Conservation (phyloP, 2,113 vertebrate genomes). For the Sisor rabdophorus region DNA sequence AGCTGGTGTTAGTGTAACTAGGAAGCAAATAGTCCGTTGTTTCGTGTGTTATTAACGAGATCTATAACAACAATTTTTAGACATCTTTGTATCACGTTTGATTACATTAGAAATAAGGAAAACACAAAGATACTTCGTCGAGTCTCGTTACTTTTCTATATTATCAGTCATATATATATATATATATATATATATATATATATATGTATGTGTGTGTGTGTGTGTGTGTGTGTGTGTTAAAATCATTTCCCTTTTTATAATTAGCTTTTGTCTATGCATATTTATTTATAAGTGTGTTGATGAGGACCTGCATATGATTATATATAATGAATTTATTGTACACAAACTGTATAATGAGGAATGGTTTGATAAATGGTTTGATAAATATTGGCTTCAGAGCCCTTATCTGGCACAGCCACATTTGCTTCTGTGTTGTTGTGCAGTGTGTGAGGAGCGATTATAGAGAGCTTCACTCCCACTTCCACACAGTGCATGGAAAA, state of each 20-base stretch:
- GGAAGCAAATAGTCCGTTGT: background rate
- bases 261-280: constrained; percentile 50
- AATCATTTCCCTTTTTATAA: background rate
- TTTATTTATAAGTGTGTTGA: constrained; percentile 45
- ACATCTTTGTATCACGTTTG: background rate
- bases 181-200: background rate
- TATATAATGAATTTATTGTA: constrained; percentile 69
- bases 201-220: background rate
- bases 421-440: constrained; percentile 72
- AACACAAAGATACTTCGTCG: background rate
- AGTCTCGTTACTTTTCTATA: background rate
- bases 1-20: too few species aligned
- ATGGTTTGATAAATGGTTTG: constrained; percentile 63
- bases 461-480: constrained; percentile 72
- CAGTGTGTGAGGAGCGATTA: constrained; percentile 77
- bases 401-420: constrained; percentile 79
- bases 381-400: constrained; percentile 80
- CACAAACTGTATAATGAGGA: constrained; percentile 75
- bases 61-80: background rate
- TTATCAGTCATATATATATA: background rate
- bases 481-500: constrained; percentile 65
- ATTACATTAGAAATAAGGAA: background rate
- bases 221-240: background rate
- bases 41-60: background rate
- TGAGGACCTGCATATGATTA: constrained; percentile 33